Conservation (phyloP, 2,888 invertebrate species). For the Rosalia funebris region DNA sequence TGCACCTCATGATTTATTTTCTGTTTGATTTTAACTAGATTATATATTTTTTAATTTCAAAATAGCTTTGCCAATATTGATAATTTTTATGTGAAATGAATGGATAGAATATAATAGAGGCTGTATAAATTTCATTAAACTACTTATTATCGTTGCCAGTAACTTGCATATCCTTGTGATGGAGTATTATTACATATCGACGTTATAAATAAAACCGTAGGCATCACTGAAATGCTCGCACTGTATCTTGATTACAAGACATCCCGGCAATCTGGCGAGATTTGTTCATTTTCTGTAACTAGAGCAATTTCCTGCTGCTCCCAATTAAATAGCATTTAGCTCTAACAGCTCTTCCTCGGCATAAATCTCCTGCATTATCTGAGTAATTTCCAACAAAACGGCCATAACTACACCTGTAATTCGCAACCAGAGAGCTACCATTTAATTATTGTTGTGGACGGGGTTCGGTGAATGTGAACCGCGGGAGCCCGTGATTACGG, state of each 20-base stretch:
- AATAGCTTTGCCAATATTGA: too few species aligned
- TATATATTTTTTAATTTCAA: too few species aligned
- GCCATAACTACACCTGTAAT: slow-evolving; percentile 38
- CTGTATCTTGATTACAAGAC: background rate
- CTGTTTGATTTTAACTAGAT: too few species aligned
- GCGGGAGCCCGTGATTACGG: slow-evolving; percentile 39
- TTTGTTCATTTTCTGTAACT: slow-evolving; percentile 4
- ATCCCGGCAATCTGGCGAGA: background rate
- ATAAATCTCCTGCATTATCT: slow-evolving; percentile 12
- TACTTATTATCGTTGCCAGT: too few species aligned
- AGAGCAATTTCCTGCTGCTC: slow-evolving; percentile 9
- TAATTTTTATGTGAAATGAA: too few species aligned
- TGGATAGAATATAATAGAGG: too few species aligned
- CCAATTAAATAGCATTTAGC: slow-evolving; percentile 15
- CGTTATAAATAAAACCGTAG: background rate
- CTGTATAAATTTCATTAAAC: too few species aligned
- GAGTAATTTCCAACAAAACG: slow-evolving; percentile 30
- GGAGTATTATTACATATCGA: too few species aligned
- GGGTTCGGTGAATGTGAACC: slow-evolving; percentile 27
- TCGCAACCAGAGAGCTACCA: slow-evolving; percentile 37
- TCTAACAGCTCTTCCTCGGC: slow-evolving; percentile 13
- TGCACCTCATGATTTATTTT: too few species aligned
- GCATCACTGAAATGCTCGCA: background rate
- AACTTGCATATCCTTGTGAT: too few species aligned
- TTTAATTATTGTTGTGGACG: slow-evolving; percentile 42